Percentiles rank a stretch among this genome's conserved stretches.
Conservation (phyloP, 1,140 invertebrate species). For the Hyles vespertilio region DNA sequence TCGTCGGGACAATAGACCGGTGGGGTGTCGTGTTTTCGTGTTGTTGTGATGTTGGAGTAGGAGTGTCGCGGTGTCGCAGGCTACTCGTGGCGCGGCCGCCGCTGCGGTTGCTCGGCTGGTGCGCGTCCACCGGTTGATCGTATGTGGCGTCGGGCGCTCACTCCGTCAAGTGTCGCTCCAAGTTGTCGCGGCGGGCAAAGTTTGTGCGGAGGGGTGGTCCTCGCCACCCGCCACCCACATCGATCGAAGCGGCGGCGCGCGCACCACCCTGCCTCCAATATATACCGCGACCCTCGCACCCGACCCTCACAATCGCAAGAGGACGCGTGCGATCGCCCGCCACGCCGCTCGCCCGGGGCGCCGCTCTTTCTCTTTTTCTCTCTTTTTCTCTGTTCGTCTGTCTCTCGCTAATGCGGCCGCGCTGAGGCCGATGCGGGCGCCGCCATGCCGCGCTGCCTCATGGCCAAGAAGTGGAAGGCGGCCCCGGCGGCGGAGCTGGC, state of each 20-base stretch:
- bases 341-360: slow-evolving; percentile 72
- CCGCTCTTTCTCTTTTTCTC: slow-evolving; percentile 67
- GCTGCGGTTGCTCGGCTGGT: background rate
- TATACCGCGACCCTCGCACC: slow-evolving; percentile 69
- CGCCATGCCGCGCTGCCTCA: slow-evolving; percentile 89
- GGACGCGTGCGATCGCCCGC: slow-evolving; percentile 67
- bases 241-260: slow-evolving; percentile 65
- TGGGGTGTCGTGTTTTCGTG: too few species aligned
- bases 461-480: slow-evolving; percentile 94
- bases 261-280: slow-evolving; percentile 62
- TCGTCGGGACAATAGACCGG: too few species aligned
- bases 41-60: too few species aligned
- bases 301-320: slow-evolving; percentile 54
- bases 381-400: slow-evolving; percentile 73
- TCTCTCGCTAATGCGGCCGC: slow-evolving; percentile 66
- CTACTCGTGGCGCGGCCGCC: too few species aligned
- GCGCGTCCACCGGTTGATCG: slow-evolving; percentile 57
- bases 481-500: slow-evolving; percentile 85
- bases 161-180: slow-evolving; percentile 46
- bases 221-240: slow-evolving; percentile 43
- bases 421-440: slow-evolving; percentile 71
- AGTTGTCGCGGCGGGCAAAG: slow-evolving; percentile 53
- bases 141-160: slow-evolving; percentile 33
- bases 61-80: too few species aligned
- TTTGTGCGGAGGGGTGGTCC: slow-evolving; percentile 42